These are phyloP conservation scores for Capricornis sumatraensis DNA, from an alignment of 2,113 vertebrate species.

Conservation along the genomic window DNA sequence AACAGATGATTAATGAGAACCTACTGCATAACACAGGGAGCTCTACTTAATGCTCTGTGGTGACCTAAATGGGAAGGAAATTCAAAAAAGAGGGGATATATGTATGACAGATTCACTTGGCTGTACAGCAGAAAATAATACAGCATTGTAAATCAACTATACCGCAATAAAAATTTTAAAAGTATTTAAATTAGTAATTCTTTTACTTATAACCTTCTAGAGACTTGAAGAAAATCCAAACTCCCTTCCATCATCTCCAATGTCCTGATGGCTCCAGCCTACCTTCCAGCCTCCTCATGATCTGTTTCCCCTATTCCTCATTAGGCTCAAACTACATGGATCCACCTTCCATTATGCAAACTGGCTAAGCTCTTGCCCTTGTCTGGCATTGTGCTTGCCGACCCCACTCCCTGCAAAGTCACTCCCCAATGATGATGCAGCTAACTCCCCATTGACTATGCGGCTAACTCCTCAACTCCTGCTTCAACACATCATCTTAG, in stretches of 20 bases:
- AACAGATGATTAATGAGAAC: neutral
- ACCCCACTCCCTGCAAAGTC: neutral
- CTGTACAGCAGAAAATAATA: neutral
- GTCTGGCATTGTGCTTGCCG: neutral
- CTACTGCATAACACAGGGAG: neutral
- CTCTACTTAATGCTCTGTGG: neutral
- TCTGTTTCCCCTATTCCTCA: neutral
- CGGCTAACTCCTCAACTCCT: neutral
- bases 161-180: neutral
- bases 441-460: neutral
- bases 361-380: neutral
- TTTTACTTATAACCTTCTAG: neutral
- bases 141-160: neutral
- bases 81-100: neutral
- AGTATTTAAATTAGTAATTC: neutral
- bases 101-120: neutral
- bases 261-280: neutral
- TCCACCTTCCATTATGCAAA: neutral
- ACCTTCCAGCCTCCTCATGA: neutral
- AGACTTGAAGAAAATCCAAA: neutral
- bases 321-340: neutral
- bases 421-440: fast-evolving
- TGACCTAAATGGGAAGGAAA: neutral
- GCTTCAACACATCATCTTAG: neutral
- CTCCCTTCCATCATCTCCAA: neutral